Conservation (phyloP, 2,797 vertebrate species). For the Tachyglossus aculeatus region DNA sequence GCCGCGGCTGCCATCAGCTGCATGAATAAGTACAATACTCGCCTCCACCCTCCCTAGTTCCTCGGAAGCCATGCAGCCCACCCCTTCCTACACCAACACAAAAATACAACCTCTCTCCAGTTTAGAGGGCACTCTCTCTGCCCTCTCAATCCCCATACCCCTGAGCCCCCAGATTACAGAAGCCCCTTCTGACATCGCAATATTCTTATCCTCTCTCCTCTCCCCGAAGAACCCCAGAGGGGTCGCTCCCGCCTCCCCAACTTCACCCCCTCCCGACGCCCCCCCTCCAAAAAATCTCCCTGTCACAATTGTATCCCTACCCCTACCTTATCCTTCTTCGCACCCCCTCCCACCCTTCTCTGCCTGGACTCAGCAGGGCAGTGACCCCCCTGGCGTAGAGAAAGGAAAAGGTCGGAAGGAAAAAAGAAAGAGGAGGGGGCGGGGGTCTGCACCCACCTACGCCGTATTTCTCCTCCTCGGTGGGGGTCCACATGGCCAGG, state of each 20-base stretch:
- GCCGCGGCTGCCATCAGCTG: neutral
- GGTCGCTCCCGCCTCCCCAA: neutral
- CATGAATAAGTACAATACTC: neutral
- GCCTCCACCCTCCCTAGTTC: neutral
- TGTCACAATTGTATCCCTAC: conserved; percentile 3
- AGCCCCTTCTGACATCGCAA: conserved; percentile 33
- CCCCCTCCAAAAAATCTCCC: too few species aligned
- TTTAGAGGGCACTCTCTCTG: neutral
- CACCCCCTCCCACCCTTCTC: conserved; percentile 20
- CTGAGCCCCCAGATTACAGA: neutral
- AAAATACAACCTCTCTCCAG: neutral
- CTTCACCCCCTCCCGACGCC: conserved; percentile 5
- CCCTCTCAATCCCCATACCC: neutral
- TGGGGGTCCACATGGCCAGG: conserved; percentile 87
- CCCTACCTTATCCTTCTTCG: conserved; percentile 1
- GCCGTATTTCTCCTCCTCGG: conserved; percentile 93
- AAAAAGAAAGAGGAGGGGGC: neutral
- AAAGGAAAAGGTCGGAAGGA: neutral
- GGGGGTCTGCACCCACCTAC: conserved; percentile 84
- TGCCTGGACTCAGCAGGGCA: conserved; percentile 11
- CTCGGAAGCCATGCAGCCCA: neutral
- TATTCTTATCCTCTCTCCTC: conserved; percentile 34
- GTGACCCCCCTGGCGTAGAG: neutral
- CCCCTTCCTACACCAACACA: neutral
- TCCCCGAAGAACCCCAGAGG: neutral